Evolutionary conservation across 2,888 invertebrate species (phyloP).

Genomic region (Callyntrura guangdongensis): DNA sequence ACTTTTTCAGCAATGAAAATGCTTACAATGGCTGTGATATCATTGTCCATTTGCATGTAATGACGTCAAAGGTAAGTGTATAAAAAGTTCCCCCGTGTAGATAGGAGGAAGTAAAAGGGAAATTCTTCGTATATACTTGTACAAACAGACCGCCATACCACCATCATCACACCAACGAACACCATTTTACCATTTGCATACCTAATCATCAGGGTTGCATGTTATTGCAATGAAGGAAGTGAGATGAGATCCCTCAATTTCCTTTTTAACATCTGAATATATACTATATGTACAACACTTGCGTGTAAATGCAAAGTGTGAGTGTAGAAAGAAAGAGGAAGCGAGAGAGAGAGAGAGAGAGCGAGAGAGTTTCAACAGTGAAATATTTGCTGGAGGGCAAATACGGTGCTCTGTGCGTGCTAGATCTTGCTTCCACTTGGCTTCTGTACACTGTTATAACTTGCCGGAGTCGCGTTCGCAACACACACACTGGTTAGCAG

Average conservation of each 20-base stretch:
- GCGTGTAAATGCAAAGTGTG: slow-evolving; percentile 1
- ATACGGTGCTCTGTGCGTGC: neutral
- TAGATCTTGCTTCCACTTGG: neutral
- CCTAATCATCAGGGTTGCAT: slow-evolving; percentile 30
- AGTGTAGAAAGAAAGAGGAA: neutral
- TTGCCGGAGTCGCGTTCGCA: slow-evolving; percentile 29
- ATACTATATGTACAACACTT: neutral
- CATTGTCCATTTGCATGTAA: slow-evolving; percentile 76
- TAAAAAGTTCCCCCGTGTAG: slow-evolving; percentile 1
- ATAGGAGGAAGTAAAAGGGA: neutral
- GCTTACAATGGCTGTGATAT: slow-evolving; percentile 66
- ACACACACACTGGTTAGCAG: slow-evolving; percentile 29
- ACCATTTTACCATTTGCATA: slow-evolving; percentile 44
- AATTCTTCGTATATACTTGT: slow-evolving; percentile 6
- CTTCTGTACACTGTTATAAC: slow-evolving; percentile 6
- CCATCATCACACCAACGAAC: neutral
- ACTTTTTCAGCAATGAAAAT: slow-evolving; percentile 76
- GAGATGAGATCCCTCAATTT: slow-evolving; percentile 49
- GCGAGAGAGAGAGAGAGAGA: neutral
- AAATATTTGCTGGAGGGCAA: slow-evolving; percentile 65
- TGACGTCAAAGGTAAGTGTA: slow-evolving; percentile 72
- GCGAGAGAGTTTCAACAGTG: slow-evolving; percentile 39
- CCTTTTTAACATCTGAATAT: slow-evolving; percentile 48
- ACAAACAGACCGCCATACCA: neutral
- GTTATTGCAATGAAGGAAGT: slow-evolving; percentile 41